These are phyloP conservation scores for Pectinophora gossypiella DNA, from an alignment of 1,140 invertebrate genomes.

Conservation along the genomic window DNA sequence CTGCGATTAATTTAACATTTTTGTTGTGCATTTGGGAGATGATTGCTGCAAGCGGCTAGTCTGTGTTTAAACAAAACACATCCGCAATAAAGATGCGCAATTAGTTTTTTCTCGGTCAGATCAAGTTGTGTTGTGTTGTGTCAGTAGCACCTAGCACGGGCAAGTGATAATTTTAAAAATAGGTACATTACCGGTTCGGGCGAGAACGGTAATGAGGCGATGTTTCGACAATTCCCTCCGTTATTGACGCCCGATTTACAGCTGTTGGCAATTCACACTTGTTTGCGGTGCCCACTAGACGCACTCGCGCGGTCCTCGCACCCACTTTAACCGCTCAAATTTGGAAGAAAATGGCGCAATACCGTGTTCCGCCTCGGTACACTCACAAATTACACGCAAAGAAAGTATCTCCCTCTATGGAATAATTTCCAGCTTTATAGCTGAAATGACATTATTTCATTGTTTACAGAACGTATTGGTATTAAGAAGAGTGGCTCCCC, in stretches of 20 bases:
- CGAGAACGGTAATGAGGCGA: constrained; percentile 20
- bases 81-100: constrained; percentile 26
- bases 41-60: constrained; percentile 9
- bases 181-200: constrained; percentile 29
- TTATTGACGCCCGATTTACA: constrained; percentile 15
- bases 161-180: constrained; percentile 45
- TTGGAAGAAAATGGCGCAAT: not conserved
- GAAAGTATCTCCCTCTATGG: not conserved
- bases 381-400: not conserved
- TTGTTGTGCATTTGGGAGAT: constrained; percentile 7
- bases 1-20: not conserved
- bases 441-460: no score
- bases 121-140: not conserved
- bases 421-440: not conserved
- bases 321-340: constrained; percentile 21
- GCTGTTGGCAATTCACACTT: constrained; percentile 42
- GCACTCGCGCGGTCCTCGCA: not conserved
- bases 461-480: no score
- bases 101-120: constrained; percentile 20
- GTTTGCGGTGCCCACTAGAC: constrained; percentile 31
- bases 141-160: constrained; percentile 21
- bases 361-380: not conserved
- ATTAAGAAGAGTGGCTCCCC: no score
- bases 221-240: constrained; percentile 25
- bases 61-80: constrained; percentile 23